Evolutionary conservation across 2,797 vertebrate species (phyloP).

Genomic region (Hydrocynus forskahlii): DNA sequence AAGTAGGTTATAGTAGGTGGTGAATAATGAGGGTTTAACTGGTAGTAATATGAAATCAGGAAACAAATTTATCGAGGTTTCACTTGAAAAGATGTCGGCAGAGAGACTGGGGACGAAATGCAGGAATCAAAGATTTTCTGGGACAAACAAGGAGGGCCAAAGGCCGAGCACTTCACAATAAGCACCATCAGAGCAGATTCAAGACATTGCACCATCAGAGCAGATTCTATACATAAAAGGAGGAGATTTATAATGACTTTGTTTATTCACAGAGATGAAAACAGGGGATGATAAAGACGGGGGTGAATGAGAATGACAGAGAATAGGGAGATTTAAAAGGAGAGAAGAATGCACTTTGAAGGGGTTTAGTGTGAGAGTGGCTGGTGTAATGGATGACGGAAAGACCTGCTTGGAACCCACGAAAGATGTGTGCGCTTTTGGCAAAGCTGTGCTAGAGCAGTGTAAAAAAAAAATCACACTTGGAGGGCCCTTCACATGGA

Average conservation of each 20-base stretch:
- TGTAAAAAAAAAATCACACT: background rate
- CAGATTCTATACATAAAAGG: background rate
- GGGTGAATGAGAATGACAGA: conserved; percentile 6
- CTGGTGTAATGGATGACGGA: conserved; percentile 30
- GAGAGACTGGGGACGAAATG: conserved; percentile 9
- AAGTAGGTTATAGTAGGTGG: conserved; percentile 31
- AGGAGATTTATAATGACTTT: conserved; percentile 23
- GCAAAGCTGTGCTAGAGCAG: background rate
- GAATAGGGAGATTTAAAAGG: conserved; percentile 37
- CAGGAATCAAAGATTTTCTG: background rate
- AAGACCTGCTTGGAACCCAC: conserved; percentile 1
- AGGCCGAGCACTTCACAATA: conserved; percentile 22
- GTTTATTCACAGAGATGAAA: conserved; percentile 15
- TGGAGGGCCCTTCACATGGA: conserved; percentile 21
- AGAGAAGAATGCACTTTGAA: conserved; percentile 19
- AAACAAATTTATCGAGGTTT: conserved; percentile 18
- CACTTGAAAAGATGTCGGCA: background rate
- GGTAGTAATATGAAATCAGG: conserved; percentile 22
- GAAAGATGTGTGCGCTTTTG: conserved; percentile 23
- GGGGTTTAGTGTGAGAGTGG: conserved; percentile 31
- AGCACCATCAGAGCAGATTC: conserved; percentile 13
- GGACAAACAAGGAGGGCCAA: background rate
- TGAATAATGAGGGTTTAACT: conserved; percentile 19
- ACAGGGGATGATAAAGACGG: background rate
- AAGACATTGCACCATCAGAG: background rate